These are phyloP conservation scores for Cecidostiba fungosa DNA, from an alignment of 2,888 invertebrate species.

Conservation along the genomic window DNA sequence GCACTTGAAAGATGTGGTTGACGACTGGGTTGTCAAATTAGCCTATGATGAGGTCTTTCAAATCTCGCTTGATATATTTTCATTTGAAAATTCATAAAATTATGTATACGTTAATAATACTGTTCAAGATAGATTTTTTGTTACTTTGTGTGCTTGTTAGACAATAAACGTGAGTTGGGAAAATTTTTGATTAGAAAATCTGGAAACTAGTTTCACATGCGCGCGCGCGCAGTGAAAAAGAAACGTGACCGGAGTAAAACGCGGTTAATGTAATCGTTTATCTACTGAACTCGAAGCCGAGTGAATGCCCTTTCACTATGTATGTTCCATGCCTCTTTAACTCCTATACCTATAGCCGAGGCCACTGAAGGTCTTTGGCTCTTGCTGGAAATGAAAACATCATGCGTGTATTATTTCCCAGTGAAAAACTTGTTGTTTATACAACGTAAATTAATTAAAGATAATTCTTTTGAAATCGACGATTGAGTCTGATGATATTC, in stretches of 20 bases:
- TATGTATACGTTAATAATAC: too few relatives aligned
- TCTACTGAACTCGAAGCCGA: slow-evolving; percentile 44
- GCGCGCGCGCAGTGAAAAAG: slow-evolving; percentile 4
- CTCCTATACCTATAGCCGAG: not conserved
- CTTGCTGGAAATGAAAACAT: slow-evolving; percentile 10
- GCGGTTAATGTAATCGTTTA: slow-evolving; percentile 56
- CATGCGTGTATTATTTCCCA: not conserved
- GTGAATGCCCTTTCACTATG: slow-evolving; percentile 59
- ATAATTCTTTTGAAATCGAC: not conserved
- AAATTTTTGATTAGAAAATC: slow-evolving; percentile 6
- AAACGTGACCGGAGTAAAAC: slow-evolving; percentile 38
- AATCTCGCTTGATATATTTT: too few relatives aligned
- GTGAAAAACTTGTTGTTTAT: not conserved
- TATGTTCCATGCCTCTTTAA: slow-evolving; percentile 11
- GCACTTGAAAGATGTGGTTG: not conserved
- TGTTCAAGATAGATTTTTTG: not conserved
- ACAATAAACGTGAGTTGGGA: not conserved
- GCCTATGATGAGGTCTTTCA: not conserved
- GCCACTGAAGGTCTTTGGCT: slow-evolving; percentile 45
- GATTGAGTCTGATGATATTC: too few relatives aligned
- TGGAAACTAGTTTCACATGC: slow-evolving; percentile 8
- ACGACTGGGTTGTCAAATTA: not conserved
- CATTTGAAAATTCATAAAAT: too few relatives aligned
- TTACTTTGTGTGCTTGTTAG: not conserved
- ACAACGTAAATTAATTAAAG: not conserved